These are phyloP conservation scores for Leptodactylus fallax DNA, from an alignment of 2,797 vertebrate species.

Conservation along the genomic window DNA sequence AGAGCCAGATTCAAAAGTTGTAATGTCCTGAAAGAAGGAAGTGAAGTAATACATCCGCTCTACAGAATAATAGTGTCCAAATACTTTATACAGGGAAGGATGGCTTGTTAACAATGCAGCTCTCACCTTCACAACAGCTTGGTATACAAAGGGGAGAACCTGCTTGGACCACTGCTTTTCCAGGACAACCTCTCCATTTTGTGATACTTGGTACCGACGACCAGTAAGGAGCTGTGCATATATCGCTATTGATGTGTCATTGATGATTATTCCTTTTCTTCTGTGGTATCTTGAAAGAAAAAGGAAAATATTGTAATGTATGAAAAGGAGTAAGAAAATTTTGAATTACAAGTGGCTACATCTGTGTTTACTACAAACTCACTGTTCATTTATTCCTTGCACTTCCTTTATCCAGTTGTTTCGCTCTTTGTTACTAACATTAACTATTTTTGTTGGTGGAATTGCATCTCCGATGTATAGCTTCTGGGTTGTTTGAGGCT, in stretches of 20 bases:
- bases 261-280: slow-evolving; percentile 93
- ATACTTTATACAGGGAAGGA: neutral
- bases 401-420: slow-evolving; percentile 91
- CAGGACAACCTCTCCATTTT: slow-evolving; percentile 86
- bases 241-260: slow-evolving; percentile 84
- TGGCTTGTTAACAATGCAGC: neutral
- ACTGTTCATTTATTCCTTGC: slow-evolving; percentile 92
- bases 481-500: slow-evolving; percentile 84
- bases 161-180: slow-evolving; percentile 98
- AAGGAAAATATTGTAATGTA: neutral
- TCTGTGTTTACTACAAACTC: slow-evolving; percentile 68
- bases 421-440: slow-evolving; percentile 88
- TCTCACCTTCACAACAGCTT: slow-evolving; percentile 91
- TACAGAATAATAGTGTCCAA: neutral
- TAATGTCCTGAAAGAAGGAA: slow-evolving; percentile 82
- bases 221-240: slow-evolving; percentile 92
- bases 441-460: slow-evolving; percentile 84
- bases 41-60: too few species aligned
- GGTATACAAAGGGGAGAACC: slow-evolving; percentile 88
- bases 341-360: too few species aligned
- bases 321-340: too few species aligned
- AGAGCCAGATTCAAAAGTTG: slow-evolving; percentile 86
- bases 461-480: slow-evolving; percentile 81
- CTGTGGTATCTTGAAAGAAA: slow-evolving; percentile 80
- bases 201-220: slow-evolving; percentile 86